A percentile compares a stretch with the other conserved stretches of the same genome.
These are phyloP conservation scores for Folsomia manolachei DNA, from an alignment of 2,888 invertebrate genomes.

Conservation along the genomic window DNA sequence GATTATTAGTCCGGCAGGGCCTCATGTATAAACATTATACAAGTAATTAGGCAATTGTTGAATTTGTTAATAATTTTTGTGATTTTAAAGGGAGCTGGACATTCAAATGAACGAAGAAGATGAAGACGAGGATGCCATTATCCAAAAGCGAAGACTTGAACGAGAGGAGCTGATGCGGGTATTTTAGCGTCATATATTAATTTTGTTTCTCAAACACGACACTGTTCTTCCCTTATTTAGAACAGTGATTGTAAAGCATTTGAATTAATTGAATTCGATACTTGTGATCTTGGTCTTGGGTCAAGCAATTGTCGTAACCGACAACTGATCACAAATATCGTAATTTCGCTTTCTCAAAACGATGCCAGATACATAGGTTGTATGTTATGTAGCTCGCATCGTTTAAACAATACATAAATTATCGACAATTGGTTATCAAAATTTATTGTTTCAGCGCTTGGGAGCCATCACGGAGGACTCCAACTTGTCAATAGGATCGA, in stretches of 20 bases:
- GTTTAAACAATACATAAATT: too few relatives aligned
- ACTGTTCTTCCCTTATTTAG: too few relatives aligned
- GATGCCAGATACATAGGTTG: too few relatives aligned
- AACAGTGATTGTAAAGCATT: background rate
- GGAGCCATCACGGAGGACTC: constrained; percentile 63
- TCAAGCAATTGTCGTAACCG: too few relatives aligned
- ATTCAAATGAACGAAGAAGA: constrained; percentile 77
- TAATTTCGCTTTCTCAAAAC: too few relatives aligned
- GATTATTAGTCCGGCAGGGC: too few relatives aligned
- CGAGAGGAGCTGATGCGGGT: constrained; percentile 84
- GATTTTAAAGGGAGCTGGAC: constrained; percentile 53
- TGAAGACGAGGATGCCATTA: constrained; percentile 89
- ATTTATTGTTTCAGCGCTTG: constrained; percentile 56
- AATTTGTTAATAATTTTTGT: constrained; percentile 3
- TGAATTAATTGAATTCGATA: background rate
- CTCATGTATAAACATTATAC: too few relatives aligned
- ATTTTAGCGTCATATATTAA: constrained; percentile 40
- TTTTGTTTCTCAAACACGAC: background rate
- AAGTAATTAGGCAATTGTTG: too few relatives aligned
- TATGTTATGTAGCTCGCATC: too few relatives aligned
- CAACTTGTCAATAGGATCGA: constrained; percentile 52
- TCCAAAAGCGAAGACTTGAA: constrained; percentile 80
- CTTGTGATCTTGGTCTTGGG: background rate
- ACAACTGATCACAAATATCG: too few relatives aligned
- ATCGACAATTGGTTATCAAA: background rate